Evolutionary conservation across 2,797 vertebrate genomes (phyloP), one percentile per base, ranked within the genome.

Genomic region (Otolemur crassicaudatus): DNA sequence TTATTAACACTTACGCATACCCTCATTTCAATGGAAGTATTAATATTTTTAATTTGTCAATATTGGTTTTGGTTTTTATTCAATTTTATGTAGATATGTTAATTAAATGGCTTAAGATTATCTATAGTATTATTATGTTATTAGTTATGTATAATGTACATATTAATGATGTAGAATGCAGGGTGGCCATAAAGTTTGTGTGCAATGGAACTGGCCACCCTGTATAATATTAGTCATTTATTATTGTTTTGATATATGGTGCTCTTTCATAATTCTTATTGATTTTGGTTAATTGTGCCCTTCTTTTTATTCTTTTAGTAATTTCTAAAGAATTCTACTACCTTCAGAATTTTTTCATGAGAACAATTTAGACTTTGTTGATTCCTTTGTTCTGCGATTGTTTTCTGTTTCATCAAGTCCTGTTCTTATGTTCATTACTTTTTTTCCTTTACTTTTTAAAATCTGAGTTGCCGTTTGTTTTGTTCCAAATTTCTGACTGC

Each of bases 361-460:
- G n/a, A 84, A 85, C 27, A 29, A 49, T 40, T 77, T 89, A 29
- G 12, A n/a, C 27, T 85, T 53, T 79, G 72, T 60, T 60, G 27
- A 53, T 94, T 60, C 34, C 46, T 85, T 46, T 94, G 43, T 53
- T 19, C 56, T 27, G 69, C 10, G 61, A 27, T 10, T 37, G 23
- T 69, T 69, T 94, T 76, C 31, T 94, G 3, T 83, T 69, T 69
- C 43, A 31, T 6, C 82, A 67, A 46, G 4, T 69, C 31, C 70
- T 65, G 16, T 72, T 88, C 56, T 82, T 63, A 72, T 87, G 72
- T 93, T 94, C 58, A 82, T 82, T 75, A 49, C 40, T 73, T 61
- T 67, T 14, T 76, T 60, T 77, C 34, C 58, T 79, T 40, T 13
- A 37, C 19, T 56, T 70, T 65, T 79, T 53, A n/a, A 8, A 7